Conservation (phyloP, 2,888 invertebrate genomes). For the Erebia palarica region DNA sequence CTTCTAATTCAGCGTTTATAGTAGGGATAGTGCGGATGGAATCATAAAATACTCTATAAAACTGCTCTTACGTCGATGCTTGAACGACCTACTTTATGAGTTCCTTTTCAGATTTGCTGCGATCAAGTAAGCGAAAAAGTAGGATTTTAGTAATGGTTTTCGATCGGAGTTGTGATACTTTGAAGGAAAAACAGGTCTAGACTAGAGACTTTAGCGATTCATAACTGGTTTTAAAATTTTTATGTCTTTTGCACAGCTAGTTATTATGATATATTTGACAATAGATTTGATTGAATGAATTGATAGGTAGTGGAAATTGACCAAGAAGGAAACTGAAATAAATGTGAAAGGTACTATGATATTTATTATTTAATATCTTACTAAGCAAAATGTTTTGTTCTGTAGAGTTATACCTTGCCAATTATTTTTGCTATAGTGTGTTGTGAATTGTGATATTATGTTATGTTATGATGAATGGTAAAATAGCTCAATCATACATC, state of each 20-base stretch:
- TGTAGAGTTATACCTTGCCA: too few relatives aligned
- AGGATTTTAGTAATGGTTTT: constrained; percentile 19
- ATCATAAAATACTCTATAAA: constrained; percentile 74
- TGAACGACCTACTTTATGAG: constrained; percentile 60
- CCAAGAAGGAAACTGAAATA: too few relatives aligned
- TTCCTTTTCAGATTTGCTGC: constrained; percentile 60
- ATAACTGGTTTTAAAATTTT: not conserved
- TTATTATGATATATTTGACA: not conserved
- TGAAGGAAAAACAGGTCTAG: not conserved
- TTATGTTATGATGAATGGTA: too few relatives aligned
- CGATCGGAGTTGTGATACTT: constrained; percentile 14
- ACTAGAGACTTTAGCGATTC: not conserved
- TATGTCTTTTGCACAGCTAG: not conserved
- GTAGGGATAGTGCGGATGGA: constrained; percentile 68
- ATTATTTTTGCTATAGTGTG: too few relatives aligned
- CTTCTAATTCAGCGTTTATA: constrained; percentile 74
- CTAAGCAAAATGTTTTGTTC: too few relatives aligned
- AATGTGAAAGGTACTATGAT: too few relatives aligned
- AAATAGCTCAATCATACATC: too few relatives aligned
- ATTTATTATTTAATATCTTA: too few relatives aligned
- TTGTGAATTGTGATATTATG: too few relatives aligned
- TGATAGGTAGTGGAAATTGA: too few relatives aligned
- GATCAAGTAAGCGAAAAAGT: constrained; percentile 43
- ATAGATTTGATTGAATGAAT: too few relatives aligned
- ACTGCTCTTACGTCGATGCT: constrained; percentile 63